A percentile compares a stretch with the other conserved stretches of the same genome.
These are phyloP conservation scores for Pangasius macronema DNA, from an alignment of 2,797 vertebrate species.

Conservation along the genomic window DNA sequence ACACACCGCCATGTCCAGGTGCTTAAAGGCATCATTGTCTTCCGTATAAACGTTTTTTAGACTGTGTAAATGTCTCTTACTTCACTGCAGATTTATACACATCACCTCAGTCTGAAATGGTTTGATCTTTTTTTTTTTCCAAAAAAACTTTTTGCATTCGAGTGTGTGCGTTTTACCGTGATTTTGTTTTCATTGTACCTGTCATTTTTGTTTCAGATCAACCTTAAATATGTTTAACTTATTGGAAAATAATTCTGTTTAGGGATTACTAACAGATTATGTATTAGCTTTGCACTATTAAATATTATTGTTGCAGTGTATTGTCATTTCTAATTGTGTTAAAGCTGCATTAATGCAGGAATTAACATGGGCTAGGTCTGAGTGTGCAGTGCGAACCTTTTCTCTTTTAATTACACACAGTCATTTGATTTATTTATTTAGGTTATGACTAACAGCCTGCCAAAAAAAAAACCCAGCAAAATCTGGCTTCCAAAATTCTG, in stretches of 20 bases:
- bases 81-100: conserved; percentile 45
- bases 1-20: conserved; percentile 5
- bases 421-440: neutral
- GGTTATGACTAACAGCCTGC: neutral
- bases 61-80: neutral
- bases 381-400: neutral
- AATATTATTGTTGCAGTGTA: conserved; percentile 42
- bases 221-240: conserved; percentile 62
- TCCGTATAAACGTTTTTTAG: neutral
- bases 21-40: neutral
- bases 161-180: conserved; percentile 42
- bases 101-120: conserved; percentile 43
- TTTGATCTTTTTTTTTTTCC: conserved; percentile 25
- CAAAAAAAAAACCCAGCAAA: neutral
- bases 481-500: neutral
- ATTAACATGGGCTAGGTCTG: conserved; percentile 11
- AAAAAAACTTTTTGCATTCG: conserved; percentile 36
- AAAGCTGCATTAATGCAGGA: conserved; percentile 27
- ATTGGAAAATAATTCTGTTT: conserved; percentile 65
- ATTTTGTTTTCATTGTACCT: conserved; percentile 37
- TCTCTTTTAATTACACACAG: neutral
- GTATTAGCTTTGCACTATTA: conserved; percentile 76
- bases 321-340: neutral
- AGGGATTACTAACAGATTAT: conserved; percentile 59
- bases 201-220: neutral